A percentile compares a stretch with the other conserved stretches of the same genome.
These are phyloP conservation scores for Colistium nudipinnis DNA, from an alignment of 2,113 vertebrate genomes.

Conservation along the genomic window DNA sequence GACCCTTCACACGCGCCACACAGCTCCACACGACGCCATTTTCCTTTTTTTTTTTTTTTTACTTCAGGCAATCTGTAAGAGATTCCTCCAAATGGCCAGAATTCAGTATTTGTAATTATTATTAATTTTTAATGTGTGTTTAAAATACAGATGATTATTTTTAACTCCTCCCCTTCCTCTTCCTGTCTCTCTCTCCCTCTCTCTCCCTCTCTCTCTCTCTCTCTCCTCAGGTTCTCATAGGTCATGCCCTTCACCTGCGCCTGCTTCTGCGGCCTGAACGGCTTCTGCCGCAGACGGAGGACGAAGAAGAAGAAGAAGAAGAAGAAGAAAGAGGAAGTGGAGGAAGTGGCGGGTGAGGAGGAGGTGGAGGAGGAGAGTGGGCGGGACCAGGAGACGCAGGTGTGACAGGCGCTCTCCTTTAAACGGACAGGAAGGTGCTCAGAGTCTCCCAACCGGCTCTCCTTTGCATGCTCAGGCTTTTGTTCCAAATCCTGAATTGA, in stretches of 20 bases:
- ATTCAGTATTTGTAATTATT: too few relatives aligned
- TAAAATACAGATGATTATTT: too few relatives aligned
- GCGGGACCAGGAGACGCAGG: constrained; percentile 83
- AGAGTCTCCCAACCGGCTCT: too few relatives aligned
- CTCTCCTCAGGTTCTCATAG: constrained; percentile 74
- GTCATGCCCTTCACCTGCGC: constrained; percentile 96
- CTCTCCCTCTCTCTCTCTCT: constrained; percentile 28
- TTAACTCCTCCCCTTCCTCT: constrained; percentile 9
- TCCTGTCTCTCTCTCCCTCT: constrained; percentile 11
- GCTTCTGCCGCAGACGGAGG: constrained; percentile 87
- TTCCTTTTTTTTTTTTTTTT: background rate
- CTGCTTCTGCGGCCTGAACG: constrained; percentile 95
- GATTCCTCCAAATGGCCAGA: constrained; percentile 10
- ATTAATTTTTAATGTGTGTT: too few relatives aligned
- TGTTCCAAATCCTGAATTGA: background rate
- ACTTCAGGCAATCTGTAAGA: background rate
- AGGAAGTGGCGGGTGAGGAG: constrained; percentile 79
- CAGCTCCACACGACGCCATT: too few relatives aligned
- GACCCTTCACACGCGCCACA: too few relatives aligned
- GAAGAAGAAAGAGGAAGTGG: constrained; percentile 79
- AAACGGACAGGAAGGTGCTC: constrained; percentile 14
- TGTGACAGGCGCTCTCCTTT: constrained; percentile 66
- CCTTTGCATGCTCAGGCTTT: constrained; percentile 35
- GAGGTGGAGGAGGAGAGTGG: constrained; percentile 76
- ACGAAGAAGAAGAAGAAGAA: constrained; percentile 81